Evolutionary conservation across 2,113 vertebrate species (phyloP).

Genomic region (Apaloderma vittatum): DNA sequence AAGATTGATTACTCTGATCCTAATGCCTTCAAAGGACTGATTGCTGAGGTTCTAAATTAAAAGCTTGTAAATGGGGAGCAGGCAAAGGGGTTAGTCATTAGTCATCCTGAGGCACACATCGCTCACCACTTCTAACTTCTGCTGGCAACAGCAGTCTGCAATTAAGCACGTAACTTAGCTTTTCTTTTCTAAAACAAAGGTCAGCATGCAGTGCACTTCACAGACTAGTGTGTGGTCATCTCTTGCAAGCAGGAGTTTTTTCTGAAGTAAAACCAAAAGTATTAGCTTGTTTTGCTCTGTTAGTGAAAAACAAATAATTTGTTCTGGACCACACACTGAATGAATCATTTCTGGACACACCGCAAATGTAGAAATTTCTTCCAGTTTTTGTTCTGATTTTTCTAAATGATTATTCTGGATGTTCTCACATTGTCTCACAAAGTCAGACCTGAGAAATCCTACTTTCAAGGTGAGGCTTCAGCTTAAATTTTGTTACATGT

Average conservation of each 20-base stretch:
- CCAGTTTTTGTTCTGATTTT: constrained; percentile 10
- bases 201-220: not conserved
- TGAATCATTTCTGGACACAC: constrained; percentile 6
- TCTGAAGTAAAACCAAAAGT: constrained; percentile 26
- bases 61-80: not conserved
- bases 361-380: not conserved
- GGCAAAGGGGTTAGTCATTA: not conserved
- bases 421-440: not conserved
- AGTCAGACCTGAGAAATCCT: not conserved
- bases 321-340: constrained; percentile 49
- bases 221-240: constrained; percentile 20
- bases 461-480: not conserved
- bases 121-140: not conserved
- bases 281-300: not conserved
- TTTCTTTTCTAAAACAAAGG: constrained; percentile 20
- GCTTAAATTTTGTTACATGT: not conserved
- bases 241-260: constrained; percentile 2
- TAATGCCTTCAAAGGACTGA: not conserved
- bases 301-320: constrained; percentile 26
- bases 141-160: not conserved
- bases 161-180: not conserved
- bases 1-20: not conserved
- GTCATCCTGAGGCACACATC: not conserved
- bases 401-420: not conserved
- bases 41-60: constrained; percentile 21